These are phyloP conservation scores for Misgurnus anguillicaudatus DNA, from an alignment of 2,113 vertebrate species.

Conservation along the genomic window DNA sequence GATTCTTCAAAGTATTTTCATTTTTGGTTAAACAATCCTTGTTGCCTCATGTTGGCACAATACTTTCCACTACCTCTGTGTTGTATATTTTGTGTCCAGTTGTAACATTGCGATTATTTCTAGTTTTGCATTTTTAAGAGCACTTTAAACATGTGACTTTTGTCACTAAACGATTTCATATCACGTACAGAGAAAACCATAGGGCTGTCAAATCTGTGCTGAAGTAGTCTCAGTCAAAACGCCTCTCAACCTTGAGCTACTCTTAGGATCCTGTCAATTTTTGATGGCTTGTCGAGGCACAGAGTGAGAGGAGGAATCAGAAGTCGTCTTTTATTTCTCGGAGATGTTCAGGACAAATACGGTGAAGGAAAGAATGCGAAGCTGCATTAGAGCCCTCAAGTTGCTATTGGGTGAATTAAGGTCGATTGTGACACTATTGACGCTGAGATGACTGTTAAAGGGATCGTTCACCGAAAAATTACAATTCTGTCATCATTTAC, in stretches of 20 bases:
- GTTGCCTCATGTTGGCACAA: neutral
- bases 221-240: neutral
- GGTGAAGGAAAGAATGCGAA: neutral
- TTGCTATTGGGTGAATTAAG: too few relatives aligned
- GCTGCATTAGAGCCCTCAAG: neutral
- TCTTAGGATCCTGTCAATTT: constrained; percentile 1
- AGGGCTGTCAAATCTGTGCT: constrained; percentile 19
- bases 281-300: neutral
- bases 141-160: constrained; percentile 1
- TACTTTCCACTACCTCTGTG: neutral
- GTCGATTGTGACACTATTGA: too few relatives aligned
- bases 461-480: too few relatives aligned
- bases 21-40: neutral
- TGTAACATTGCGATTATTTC: neutral
- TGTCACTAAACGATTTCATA: neutral
- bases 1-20: neutral
- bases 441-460: too few relatives aligned
- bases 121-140: neutral
- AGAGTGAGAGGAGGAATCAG: neutral
- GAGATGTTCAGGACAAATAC: constrained; percentile 21
- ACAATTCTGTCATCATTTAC: too few relatives aligned
- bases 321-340: constrained; percentile 10
- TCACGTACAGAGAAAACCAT: constrained; percentile 10
- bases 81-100: neutral
- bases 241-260: constrained; percentile 19